Evolutionary conservation across 1,140 invertebrate genomes (phyloP).

Genomic region (Carcinoscorpius rotundicauda): DNA sequence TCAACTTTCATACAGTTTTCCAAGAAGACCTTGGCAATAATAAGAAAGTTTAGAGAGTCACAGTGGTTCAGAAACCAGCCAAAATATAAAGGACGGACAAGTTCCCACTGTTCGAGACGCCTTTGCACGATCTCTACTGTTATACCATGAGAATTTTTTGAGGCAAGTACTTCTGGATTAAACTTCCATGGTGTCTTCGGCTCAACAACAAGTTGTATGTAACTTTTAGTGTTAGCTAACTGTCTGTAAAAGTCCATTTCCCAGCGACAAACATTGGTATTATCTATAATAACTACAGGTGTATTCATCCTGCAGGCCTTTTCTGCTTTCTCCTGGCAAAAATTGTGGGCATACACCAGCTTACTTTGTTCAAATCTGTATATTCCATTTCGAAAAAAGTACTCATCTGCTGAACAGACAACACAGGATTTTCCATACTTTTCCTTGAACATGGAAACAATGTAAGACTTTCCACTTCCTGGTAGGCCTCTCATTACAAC

Average conservation of each 20-base stretch:
- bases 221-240: slow-evolving; percentile 27
- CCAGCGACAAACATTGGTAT: slow-evolving; percentile 32
- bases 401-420: slow-evolving; percentile 33
- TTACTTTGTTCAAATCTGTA: slow-evolving; percentile 29
- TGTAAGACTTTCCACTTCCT: slow-evolving; percentile 34
- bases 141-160: slow-evolving; percentile 29
- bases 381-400: slow-evolving; percentile 28
- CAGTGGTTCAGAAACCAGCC: slow-evolving; percentile 33
- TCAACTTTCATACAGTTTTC: slow-evolving; percentile 2
- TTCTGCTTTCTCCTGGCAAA: slow-evolving; percentile 26
- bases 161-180: slow-evolving; percentile 26
- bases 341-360: slow-evolving; percentile 28
- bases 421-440: slow-evolving; percentile 23
- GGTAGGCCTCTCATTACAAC: slow-evolving; percentile 35
- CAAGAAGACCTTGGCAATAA: slow-evolving; percentile 2
- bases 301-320: slow-evolving; percentile 21
- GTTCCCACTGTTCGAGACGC: slow-evolving; percentile 27
- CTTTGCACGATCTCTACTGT: slow-evolving; percentile 23
- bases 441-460: slow-evolving; percentile 26
- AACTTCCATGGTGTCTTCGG: slow-evolving; percentile 33
- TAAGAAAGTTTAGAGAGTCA: slow-evolving; percentile 12
- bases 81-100: slow-evolving; percentile 30
- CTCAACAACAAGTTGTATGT: slow-evolving; percentile 29
- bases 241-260: slow-evolving; percentile 31
- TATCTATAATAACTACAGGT: slow-evolving; percentile 33